Evolutionary conservation across 2,113 vertebrate genomes (phyloP), one percentile per base, ranked within the genome.

Genomic region (Strix aluco): DNA sequence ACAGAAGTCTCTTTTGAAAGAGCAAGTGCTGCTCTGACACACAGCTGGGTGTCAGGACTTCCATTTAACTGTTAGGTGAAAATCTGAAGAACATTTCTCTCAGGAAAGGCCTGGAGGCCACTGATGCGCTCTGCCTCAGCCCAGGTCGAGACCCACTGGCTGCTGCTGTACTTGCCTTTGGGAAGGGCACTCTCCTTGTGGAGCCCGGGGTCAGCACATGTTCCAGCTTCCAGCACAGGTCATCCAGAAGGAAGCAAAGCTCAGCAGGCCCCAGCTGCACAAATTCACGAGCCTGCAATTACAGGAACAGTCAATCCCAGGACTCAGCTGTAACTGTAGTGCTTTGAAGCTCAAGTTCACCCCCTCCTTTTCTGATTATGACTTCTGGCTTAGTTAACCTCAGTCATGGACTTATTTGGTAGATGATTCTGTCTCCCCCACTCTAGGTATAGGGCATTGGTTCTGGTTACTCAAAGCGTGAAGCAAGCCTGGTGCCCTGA

Each of bases 171-270:
- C 97, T 75, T 91, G 99, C 99, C 99, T 99, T 99, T 59, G 98
- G 70, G 93, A 99, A 99, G 15, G 98, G 98, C 15, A 96, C 36
- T 97, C 98, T 99, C 92, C 98, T 99, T 57, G 98, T 92, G 74
- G 97, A 93, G 46, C 97, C 51, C 2, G 98, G 96, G 9, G 96
- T 94, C 62, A 99, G 98, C 58, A 98, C 96, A 74, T 98, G 98
- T 92, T 99, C 99, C 96, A 99, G 86, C 95, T 99, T 99, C 70
- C 98, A 98, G 91, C 98, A 98, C 96, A 99, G 98, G 90, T 99
- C 99, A 85, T 99, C 99, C 98, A 99, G 97, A 91, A 99, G 98
- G 95, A 99, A 99, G 58, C 98, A 97, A 40, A 99, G 98, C 95
- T 99, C 99, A 69, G 99, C 97, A 17, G 99, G 98, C 54, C 99